Evolutionary conservation across 2,888 invertebrate species (phyloP).

Genomic region (Drosophila yooni): DNA sequence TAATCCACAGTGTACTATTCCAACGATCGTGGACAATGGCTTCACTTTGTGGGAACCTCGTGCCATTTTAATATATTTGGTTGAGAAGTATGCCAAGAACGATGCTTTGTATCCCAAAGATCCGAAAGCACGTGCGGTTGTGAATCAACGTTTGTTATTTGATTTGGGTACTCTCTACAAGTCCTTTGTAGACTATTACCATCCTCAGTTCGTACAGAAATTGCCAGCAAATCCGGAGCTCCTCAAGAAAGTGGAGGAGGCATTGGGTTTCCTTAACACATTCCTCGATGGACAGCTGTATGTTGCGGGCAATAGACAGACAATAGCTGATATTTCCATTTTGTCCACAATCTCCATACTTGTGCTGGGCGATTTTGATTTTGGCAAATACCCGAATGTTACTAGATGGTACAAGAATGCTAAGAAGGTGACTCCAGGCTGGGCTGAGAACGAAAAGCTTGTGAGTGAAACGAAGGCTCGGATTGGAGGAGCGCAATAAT

Average conservation of each 20-base stretch:
- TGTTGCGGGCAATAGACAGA: conserved; percentile 90
- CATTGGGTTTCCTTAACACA: conserved; percentile 88
- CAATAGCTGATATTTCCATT: conserved; percentile 91
- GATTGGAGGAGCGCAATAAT: conserved; percentile 21
- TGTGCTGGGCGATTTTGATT: conserved; percentile 88
- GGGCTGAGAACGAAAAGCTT: conserved; percentile 87
- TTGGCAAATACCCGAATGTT: conserved; percentile 89
- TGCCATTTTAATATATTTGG: conserved; percentile 91
- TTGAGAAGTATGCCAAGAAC: conserved; percentile 91
- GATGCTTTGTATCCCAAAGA: conserved; percentile 90
- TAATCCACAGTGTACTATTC: conserved; percentile 90
- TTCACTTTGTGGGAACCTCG: conserved; percentile 92
- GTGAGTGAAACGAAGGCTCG: conserved; percentile 85
- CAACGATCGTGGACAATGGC: conserved; percentile 92
- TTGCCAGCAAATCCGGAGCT: conserved; percentile 88
- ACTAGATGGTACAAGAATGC: conserved; percentile 87
- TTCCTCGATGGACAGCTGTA: conserved; percentile 90
- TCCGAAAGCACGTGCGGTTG: conserved; percentile 89
- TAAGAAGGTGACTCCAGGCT: conserved; percentile 87
- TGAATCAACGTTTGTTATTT: conserved; percentile 92
- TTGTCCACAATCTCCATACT: conserved; percentile 89
- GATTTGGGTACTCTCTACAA: conserved; percentile 91
- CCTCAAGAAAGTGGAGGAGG: conserved; percentile 88
- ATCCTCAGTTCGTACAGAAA: conserved; percentile 87
- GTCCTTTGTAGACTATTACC: conserved; percentile 89